A percentile compares a stretch with the other conserved stretches of the same genome.
Evolutionary conservation across 2,113 vertebrate species (phyloP).

Genomic region (Bettongia penicillata): DNA sequence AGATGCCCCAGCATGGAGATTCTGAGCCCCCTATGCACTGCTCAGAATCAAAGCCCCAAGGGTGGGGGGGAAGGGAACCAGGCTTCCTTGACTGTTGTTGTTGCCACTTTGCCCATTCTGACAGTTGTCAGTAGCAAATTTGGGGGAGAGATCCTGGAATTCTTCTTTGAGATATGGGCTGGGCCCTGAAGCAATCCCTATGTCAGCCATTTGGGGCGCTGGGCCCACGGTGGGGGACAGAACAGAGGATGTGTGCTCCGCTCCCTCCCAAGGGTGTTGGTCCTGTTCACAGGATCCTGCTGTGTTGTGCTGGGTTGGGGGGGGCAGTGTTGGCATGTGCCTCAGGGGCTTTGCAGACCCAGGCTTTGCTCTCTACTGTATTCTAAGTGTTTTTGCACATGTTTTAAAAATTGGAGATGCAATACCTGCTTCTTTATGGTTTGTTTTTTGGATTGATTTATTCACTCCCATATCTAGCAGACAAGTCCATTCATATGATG

Average conservation of each 20-base stretch:
- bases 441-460: slow-evolving; percentile 49
- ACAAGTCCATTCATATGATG: slow-evolving; percentile 14
- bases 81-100: slow-evolving; percentile 27
- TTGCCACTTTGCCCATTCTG: slow-evolving; percentile 37
- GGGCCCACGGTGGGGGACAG: slow-evolving; percentile 46
- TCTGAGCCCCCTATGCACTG: rapidly evolving
- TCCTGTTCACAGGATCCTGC: neutral
- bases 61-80: neutral
- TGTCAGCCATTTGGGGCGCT: too few species aligned
- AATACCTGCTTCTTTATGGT: slow-evolving; percentile 43
- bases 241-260: slow-evolving; percentile 27
- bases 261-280: neutral
- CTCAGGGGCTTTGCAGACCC: slow-evolving; percentile 26
- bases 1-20: neutral
- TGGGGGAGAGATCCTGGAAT: slow-evolving; percentile 65
- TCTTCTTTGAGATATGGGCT: slow-evolving; percentile 50
- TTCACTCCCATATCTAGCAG: slow-evolving; percentile 51
- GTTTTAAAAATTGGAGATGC: slow-evolving; percentile 65
- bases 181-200: slow-evolving; percentile 29
- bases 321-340: neutral
- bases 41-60: too few species aligned
- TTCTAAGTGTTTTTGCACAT: slow-evolving; percentile 78
- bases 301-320: neutral
- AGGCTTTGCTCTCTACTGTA: slow-evolving; percentile 62
- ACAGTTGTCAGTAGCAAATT: slow-evolving; percentile 17